phyloP scores from a whole-genome alignment of 2,797 vertebrate species.

The Sebastes kiyomatsui region DNA sequence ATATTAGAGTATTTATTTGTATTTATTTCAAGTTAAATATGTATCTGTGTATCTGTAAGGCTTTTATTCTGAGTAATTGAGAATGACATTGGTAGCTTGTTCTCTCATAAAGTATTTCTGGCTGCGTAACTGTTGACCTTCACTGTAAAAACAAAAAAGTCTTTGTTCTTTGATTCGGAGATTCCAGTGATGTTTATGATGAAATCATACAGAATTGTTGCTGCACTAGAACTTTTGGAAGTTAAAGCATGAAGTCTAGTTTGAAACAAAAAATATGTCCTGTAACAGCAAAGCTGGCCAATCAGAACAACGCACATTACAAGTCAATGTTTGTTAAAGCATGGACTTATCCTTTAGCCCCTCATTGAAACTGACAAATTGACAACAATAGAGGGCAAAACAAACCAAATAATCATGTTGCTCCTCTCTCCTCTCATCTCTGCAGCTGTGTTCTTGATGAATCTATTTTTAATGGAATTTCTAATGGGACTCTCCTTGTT shows the following conservation, averaged over 20 bases:
- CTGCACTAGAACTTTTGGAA: neutral
- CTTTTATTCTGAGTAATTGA: neutral
- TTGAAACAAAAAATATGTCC: neutral
- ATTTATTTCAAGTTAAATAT: neutral
- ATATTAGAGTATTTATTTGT: rapidly evolving
- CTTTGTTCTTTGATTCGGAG: neutral
- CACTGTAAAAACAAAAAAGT: neutral
- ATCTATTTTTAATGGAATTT: conserved; percentile 71
- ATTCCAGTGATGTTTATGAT: neutral
- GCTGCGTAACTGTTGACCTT: too few species aligned
- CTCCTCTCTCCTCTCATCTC: conserved; percentile 28
- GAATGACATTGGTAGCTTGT: neutral
- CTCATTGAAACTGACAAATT: conserved; percentile 1
- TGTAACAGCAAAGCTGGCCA: neutral
- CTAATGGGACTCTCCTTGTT: conserved; percentile 52
- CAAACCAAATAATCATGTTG: conserved; percentile 16
- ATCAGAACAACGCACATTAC: neutral
- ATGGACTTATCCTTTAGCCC: neutral
- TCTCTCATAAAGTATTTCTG: neutral
- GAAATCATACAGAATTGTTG: neutral
- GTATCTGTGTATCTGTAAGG: neutral
- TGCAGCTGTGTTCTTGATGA: conserved; percentile 63
- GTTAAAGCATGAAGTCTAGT: neutral
- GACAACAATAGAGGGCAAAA: neutral
- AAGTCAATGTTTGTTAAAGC: neutral